Conservation (phyloP, 2,888 invertebrate genomes). For the Sipha maydis region DNA sequence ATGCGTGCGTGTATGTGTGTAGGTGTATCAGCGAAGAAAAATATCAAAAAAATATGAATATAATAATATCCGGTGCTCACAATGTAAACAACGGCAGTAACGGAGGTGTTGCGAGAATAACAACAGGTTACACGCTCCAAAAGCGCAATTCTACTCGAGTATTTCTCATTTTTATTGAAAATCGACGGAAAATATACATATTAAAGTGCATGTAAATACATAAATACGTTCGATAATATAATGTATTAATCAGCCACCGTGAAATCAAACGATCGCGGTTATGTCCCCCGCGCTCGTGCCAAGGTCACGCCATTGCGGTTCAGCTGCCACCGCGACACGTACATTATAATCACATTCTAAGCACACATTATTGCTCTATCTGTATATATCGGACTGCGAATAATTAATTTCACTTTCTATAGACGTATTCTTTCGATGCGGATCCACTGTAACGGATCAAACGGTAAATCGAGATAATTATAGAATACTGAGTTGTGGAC, state of each 20-base stretch:
- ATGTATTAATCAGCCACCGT: slow-evolving; percentile 24
- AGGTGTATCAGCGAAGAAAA: neutral
- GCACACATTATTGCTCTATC: neutral
- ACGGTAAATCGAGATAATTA: neutral
- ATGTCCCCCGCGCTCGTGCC: slow-evolving; percentile 16
- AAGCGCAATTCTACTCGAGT: neutral
- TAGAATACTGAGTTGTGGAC: neutral
- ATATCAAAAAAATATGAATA: neutral
- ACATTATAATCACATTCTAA: slow-evolving; percentile 16
- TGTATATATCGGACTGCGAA: neutral
- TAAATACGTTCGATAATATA: no score
- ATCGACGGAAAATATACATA: neutral
- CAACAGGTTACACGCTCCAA: slow-evolving; percentile 44
- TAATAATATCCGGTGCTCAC: neutral
- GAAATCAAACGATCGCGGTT: slow-evolving; percentile 31
- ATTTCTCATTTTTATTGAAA: neutral
- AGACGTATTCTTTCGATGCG: neutral
- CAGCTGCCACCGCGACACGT: neutral
- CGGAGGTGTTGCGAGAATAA: neutral
- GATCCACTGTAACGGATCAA: neutral
- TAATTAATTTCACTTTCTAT: slow-evolving; percentile 49
- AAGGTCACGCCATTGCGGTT: slow-evolving; percentile 28
- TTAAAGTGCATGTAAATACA: no score
- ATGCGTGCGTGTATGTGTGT: neutral
- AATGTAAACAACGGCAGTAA: neutral